Evolutionary conservation across 2,113 vertebrate species (phyloP).

Genomic region (Danionella cerebrum): DNA sequence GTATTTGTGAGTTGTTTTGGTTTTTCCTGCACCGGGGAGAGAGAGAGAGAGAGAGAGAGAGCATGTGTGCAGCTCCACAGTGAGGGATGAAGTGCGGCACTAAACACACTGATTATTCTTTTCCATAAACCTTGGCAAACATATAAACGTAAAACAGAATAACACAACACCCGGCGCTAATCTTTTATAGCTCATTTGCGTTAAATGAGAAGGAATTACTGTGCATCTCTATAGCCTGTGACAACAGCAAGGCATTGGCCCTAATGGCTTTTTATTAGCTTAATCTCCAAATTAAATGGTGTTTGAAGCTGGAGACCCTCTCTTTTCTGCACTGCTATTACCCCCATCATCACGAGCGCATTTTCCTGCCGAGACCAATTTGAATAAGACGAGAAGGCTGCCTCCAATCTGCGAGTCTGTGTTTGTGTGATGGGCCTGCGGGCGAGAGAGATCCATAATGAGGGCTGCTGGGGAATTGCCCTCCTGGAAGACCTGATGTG

Average conservation of each 20-base stretch:
- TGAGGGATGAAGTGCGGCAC: neutral
- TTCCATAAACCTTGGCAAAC: constrained; percentile 31
- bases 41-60: too few relatives aligned
- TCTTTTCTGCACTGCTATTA: constrained; percentile 72
- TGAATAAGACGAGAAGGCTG: constrained; percentile 88
- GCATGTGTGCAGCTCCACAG: neutral
- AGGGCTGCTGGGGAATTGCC: constrained; percentile 93
- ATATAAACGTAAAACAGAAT: constrained; percentile 40
- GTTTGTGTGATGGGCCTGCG: constrained; percentile 83
- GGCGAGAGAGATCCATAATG: constrained; percentile 81
- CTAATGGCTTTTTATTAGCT: constrained; percentile 87
- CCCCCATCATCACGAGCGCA: constrained; percentile 90
- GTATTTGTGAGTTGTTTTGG: constrained; percentile 46
- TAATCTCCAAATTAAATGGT: constrained; percentile 92
- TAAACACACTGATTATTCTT: constrained; percentile 24
- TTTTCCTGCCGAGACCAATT: constrained; percentile 97
- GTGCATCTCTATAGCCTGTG: constrained; percentile 78
- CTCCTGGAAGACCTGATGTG: constrained; percentile 88
- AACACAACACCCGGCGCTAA: constrained; percentile 33
- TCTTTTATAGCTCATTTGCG: constrained; percentile 87
- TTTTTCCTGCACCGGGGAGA: constrained; percentile 15
- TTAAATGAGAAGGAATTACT: constrained; percentile 83
- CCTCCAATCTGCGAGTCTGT: constrained; percentile 72
- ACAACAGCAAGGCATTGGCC: constrained; percentile 64
- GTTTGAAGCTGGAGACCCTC: constrained; percentile 77